phyloP scores from a whole-genome alignment of 2,113 vertebrate species.

The Scomber colias region DNA sequence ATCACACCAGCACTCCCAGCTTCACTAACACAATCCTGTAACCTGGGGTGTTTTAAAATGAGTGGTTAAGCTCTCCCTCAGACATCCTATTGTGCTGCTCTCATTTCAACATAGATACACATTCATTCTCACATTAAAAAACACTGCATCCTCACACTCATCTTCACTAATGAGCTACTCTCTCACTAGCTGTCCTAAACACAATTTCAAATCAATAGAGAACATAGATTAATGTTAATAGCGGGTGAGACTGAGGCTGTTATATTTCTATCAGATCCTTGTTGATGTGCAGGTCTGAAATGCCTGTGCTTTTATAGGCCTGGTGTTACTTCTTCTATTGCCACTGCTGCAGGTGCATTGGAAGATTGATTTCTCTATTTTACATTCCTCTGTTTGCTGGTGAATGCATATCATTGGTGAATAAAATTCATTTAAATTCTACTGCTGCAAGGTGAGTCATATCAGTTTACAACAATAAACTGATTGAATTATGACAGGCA shows the following conservation, averaged over 20 bases:
- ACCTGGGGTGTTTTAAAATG: conserved; percentile 39
- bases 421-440: neutral
- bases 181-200: conserved; percentile 4
- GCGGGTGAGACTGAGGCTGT: neutral
- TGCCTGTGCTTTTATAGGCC: neutral
- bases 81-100: neutral
- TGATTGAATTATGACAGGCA: no score
- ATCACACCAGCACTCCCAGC: conserved; percentile 51
- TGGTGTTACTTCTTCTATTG: conserved; percentile 15
- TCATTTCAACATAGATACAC: conserved; percentile 11
- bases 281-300: conserved; percentile 16
- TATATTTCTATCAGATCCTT: conserved; percentile 35
- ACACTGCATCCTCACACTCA: neutral
- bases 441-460: neutral
- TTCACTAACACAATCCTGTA: conserved; percentile 34
- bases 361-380: conserved; percentile 37
- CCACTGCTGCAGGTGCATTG: conserved; percentile 8
- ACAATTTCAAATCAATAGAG: conserved; percentile 34
- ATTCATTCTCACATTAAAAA: conserved; percentile 15
- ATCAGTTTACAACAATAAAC: no score
- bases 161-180: neutral
- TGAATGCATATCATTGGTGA: conserved; percentile 9
- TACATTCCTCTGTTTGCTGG: conserved; percentile 2
- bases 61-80: neutral
- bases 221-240: conserved; percentile 25